A percentile compares a stretch with the other conserved stretches of the same genome.
These are phyloP conservation scores for Coregonus suidteri DNA, from an alignment of 2,797 vertebrate species.

Conservation along the genomic window DNA sequence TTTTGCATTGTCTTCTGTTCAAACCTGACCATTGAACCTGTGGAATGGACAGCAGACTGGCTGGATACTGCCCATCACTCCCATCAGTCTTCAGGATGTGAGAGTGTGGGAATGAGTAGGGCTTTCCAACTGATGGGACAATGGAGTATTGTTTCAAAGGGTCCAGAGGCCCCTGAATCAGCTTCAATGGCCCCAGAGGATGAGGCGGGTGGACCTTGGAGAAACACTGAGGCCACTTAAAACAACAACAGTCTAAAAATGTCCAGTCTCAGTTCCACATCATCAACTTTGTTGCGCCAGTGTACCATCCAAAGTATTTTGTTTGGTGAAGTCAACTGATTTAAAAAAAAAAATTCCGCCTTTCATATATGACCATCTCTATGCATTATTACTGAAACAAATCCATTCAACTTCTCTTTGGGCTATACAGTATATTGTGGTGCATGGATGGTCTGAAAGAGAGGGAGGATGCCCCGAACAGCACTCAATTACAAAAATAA, in stretches of 20 bases:
- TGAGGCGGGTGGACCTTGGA: too few species aligned
- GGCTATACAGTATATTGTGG: not conserved
- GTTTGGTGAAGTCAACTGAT: not conserved
- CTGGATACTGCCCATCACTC: not conserved
- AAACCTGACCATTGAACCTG: not conserved
- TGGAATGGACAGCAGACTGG: not conserved
- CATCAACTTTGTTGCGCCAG: not conserved
- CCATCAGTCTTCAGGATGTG: not conserved
- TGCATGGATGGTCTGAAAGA: not conserved
- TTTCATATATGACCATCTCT: not conserved
- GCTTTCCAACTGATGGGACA: not conserved
- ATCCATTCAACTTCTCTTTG: not conserved
- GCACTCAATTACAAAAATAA: not conserved
- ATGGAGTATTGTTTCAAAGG: not conserved
- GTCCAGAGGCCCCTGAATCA: not conserved
- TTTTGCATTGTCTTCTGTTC: not conserved
- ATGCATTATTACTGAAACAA: not conserved
- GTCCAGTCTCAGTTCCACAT: not conserved
- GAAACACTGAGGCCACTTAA: not conserved
- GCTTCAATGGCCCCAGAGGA: not conserved
- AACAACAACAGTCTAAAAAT: not conserved
- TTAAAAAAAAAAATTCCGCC: not conserved
- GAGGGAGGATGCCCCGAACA: not conserved
- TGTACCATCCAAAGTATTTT: not conserved
- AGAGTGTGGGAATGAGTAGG: not conserved